Evolutionary conservation across 92 coral and sea anemone species (phyloP), one percentile per base, ranked within the genome.

Genomic region (Bergia sp.): DNA sequence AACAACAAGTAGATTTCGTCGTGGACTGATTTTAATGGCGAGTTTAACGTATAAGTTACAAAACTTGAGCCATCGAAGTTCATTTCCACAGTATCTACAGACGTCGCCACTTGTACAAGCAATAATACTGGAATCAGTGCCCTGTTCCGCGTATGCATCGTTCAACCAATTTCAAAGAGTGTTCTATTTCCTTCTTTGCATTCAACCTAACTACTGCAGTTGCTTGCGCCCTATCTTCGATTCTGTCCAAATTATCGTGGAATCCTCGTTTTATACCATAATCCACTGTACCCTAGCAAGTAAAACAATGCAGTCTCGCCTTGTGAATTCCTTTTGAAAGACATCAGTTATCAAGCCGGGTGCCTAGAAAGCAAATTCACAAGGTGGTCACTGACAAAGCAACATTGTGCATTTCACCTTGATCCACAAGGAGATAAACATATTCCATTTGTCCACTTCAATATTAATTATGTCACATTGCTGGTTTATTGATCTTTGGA

Each of bases 1-100:
- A 97, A 97, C 65, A 93, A 66, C 67, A 97, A 44, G 21, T 75
- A 45, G 50, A 97, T 91, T 15, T 82, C 77, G 81, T 92, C 93
- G 64, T 92, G 88, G 66, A 87, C 78, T 0, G 98, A 89, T 23
- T 64, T 73, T 36, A 77, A 82, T 49, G 85, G 77, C 8, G 91
- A 85, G 1, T 61, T 65, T 81, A 95, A 85, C 75, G 85, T 78
- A 74, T 97, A 96, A 21, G 89, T 91, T 80, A 96, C 88, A 77
- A 91, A 94, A 6, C 97, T 90, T 37, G 91, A 84, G 1, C 98
- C 98, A 89, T 94, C 94, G 90, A 97, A 92, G 77, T 90, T 89
- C 86, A 93, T 86, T 73, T 82, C 77, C 71, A 84, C 78, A 43
- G 89, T 5, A 69, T 37, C 76, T 42, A 44, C 37, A 13, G 65